Conservation (phyloP, 2,113 vertebrate genomes). For the Oncorhynchus kisutch region DNA sequence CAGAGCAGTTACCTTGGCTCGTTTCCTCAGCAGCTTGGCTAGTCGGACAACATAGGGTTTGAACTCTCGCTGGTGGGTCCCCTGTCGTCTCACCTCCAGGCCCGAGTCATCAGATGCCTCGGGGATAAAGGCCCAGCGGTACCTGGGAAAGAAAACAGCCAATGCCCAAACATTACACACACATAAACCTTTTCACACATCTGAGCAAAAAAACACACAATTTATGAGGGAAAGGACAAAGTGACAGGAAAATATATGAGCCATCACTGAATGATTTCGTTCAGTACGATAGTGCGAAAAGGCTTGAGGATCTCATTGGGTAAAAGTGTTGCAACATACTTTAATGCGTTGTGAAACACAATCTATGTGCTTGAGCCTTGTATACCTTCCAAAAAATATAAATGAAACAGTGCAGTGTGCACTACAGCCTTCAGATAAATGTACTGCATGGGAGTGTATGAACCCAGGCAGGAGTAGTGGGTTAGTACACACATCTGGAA, state of each 20-base stretch:
- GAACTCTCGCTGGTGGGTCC: constrained; percentile 97
- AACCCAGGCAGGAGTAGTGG: not conserved
- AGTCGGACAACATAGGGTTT: constrained; percentile 96
- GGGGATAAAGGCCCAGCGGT: constrained; percentile 98
- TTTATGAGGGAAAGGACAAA: too few relatives aligned
- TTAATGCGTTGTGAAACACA: not conserved
- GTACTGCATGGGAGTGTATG: not conserved
- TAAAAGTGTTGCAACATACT: not conserved
- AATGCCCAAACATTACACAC: not conserved
- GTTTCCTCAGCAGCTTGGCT: constrained; percentile 93
- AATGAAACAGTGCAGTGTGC: too few relatives aligned
- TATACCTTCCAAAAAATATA: too few relatives aligned
- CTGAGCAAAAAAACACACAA: too few relatives aligned
- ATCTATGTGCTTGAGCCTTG: too few relatives aligned
- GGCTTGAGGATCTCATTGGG: too few relatives aligned
- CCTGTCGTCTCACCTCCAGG: constrained; percentile 93
- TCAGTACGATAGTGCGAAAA: too few relatives aligned
- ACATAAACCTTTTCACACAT: not conserved
- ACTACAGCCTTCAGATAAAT: not conserved
- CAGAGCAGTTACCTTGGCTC: constrained; percentile 84
- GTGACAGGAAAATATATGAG: too few relatives aligned
- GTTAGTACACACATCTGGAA: constrained; percentile 93
- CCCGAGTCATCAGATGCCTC: constrained; percentile 96
- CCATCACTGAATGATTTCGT: too few relatives aligned
- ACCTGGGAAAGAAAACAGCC: constrained; percentile 74